A percentile compares a stretch with the other conserved stretches of the same genome.
phyloP scores from a whole-genome alignment of 2,113 vertebrate genomes.

The Galeopterus variegatus region DNA sequence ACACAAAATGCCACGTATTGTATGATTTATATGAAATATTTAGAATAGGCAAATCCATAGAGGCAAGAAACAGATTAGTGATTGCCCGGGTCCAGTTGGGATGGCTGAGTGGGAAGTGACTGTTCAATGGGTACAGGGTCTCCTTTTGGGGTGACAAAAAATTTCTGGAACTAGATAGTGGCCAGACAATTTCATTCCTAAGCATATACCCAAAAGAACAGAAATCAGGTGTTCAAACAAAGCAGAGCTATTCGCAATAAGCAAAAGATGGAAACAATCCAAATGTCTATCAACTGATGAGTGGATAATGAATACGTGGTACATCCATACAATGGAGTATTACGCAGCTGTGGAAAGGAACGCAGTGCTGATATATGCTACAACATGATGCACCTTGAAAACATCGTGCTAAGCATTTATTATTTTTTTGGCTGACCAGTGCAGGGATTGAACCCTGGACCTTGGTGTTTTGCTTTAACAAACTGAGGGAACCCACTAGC shows the following conservation, averaged over 20 bases:
- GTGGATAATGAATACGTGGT: neutral
- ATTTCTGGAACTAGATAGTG: neutral
- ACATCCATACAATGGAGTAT: neutral
- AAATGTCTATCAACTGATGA: fast-evolving
- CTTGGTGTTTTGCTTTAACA: no score
- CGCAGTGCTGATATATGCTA: no score
- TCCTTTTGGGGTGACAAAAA: neutral
- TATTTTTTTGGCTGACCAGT: neutral
- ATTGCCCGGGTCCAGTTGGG: neutral
- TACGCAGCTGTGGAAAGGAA: neutral
- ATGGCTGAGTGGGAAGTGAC: fast-evolving
- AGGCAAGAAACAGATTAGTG: neutral
- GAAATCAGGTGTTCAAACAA: neutral
- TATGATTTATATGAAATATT: neutral
- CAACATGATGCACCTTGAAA: neutral
- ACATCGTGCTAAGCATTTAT: neutral
- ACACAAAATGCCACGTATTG: no score
- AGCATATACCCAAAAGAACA: neutral
- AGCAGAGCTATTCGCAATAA: fast-evolving
- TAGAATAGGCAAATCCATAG: neutral
- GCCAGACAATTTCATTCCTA: neutral
- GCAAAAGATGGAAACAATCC: neutral
- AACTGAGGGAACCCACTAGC: no score
- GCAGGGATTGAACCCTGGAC: no score
- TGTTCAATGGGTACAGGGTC: neutral